These are phyloP conservation scores for Echinarachnius parma DNA, from an alignment of 53 echinoderm and acorn worm genomes.

Conservation along the genomic window DNA sequence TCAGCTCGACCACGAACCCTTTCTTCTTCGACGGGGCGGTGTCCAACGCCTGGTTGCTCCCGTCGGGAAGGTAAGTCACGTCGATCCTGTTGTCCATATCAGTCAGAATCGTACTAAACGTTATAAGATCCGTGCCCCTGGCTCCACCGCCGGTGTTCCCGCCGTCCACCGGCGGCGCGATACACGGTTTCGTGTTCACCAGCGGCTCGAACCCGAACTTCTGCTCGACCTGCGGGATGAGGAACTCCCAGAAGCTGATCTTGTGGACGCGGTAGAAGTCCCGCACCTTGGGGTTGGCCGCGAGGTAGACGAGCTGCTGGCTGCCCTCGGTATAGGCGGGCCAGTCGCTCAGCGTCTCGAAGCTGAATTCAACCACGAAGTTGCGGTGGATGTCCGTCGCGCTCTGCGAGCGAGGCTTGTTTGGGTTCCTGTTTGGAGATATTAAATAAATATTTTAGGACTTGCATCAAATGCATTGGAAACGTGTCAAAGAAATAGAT, in stretches of 20 bases:
- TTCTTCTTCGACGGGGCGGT: conserved; percentile 13
- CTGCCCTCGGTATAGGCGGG: conserved; percentile 36
- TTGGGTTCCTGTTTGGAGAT: conserved; percentile 91
- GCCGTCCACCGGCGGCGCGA: background rate
- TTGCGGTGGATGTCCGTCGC: conserved; percentile 67
- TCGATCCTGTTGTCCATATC: conserved; percentile 45
- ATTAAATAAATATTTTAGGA: too few species aligned
- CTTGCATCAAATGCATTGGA: too few species aligned
- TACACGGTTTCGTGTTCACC: conserved; percentile 1
- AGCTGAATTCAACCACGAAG: conserved; percentile 64
- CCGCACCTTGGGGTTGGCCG: conserved; percentile 55
- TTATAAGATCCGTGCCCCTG: background rate
- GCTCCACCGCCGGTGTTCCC: background rate
- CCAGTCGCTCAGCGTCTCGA: conserved; percentile 62
- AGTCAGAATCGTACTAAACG: background rate
- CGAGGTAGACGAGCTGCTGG: conserved; percentile 72
- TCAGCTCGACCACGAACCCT: conserved; percentile 75
- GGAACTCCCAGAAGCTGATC: conserved; percentile 81
- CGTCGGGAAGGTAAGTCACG: background rate
- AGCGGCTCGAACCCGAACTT: conserved; percentile 52
- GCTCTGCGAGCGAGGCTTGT: conserved; percentile 57
- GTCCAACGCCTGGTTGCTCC: background rate
- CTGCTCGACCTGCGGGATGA: conserved; percentile 67
- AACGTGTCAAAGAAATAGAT: too few species aligned
- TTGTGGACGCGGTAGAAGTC: conserved; percentile 92